Base-by-base conservation (phyloP, 1,140 invertebrate genomes). In the Penaeus indicus region DNA sequence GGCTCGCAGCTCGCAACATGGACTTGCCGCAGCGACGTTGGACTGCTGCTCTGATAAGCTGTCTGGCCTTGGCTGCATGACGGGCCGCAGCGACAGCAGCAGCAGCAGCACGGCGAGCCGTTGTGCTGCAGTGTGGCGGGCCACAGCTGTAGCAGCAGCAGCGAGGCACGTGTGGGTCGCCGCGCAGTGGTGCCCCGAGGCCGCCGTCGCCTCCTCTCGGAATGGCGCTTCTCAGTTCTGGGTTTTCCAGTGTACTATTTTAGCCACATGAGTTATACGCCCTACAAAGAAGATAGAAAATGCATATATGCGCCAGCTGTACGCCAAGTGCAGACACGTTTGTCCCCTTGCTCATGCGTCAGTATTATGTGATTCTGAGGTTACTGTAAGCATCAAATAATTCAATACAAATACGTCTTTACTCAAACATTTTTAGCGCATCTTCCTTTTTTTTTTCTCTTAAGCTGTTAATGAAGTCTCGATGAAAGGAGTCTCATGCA, bases 331-430 rank as follows among this genome's bases (percentile, higher is more conserved):
- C 81, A 82, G 62, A 64, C 42, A 27, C 72, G 72, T 62, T 78
- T 22, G 81, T 64, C 80, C 87, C 78, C 61, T 89, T 81, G 81
- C 90, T 81, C 85, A 88, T 82, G 61, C 72, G 87, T 79, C 87
- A 89, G 82, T 89, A 84, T 89, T 89, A 89, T 64, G 87, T 84
- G 87, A 89, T 84, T 79, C 63, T 82, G 81, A 84, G 69, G 81
- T 75, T 67, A 84, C 79, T 77, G 79, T 75, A 83, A 83, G 64
- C 86, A 88, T 88, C 64, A 88, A 82, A 83, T 88, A 62, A 60
- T 88, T 88, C 25, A 77, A 75, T 32, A 62, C 61, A 88, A 75
- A 82, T 80, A 62, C 63, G 38, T 54, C 64, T 86, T 25, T 64
- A 64, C 75, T 32, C 21, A 22, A 72, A 79, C 67, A n/a, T 60